Conservation (phyloP, 2,797 vertebrate species). For the Myiotriccus ornatus region DNA sequence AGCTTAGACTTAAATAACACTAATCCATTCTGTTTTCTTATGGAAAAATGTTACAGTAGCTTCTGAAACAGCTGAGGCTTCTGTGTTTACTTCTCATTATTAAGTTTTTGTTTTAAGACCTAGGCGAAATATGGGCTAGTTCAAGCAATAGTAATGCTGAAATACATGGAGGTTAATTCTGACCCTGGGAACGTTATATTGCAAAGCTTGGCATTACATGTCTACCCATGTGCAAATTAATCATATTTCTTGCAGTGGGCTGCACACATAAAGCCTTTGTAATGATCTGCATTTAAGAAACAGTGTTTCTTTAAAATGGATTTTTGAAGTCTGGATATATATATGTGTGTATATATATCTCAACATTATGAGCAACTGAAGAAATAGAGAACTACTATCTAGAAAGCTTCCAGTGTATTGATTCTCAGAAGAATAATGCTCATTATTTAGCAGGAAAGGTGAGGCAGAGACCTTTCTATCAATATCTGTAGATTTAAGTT, state of each 20-base stretch:
- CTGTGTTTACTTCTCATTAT: background rate
- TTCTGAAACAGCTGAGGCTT: background rate
- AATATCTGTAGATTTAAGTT: conserved; percentile 23
- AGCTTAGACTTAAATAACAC: background rate
- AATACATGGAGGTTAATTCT: background rate
- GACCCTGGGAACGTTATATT: background rate
- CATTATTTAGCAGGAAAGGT: conserved; percentile 7
- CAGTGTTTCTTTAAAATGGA: background rate
- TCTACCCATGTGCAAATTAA: background rate
- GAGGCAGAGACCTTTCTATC: background rate
- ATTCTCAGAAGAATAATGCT: conserved; percentile 26
- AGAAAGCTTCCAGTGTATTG: conserved; percentile 25
- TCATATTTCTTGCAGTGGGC: background rate
- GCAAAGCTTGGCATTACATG: background rate
- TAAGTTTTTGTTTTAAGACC: background rate
- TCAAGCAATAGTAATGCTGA: background rate
- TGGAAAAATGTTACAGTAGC: conserved; percentile 7
- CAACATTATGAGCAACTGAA: background rate
- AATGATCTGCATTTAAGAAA: background rate
- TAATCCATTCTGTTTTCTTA: background rate
- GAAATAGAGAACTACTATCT: background rate
- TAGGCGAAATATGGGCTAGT: background rate
- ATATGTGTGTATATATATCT: background rate
- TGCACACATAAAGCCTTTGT: background rate
- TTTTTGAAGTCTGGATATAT: background rate